Base-by-base conservation (phyloP, 2,797 vertebrate species). In the Microcaecilia unicolor region DNA sequence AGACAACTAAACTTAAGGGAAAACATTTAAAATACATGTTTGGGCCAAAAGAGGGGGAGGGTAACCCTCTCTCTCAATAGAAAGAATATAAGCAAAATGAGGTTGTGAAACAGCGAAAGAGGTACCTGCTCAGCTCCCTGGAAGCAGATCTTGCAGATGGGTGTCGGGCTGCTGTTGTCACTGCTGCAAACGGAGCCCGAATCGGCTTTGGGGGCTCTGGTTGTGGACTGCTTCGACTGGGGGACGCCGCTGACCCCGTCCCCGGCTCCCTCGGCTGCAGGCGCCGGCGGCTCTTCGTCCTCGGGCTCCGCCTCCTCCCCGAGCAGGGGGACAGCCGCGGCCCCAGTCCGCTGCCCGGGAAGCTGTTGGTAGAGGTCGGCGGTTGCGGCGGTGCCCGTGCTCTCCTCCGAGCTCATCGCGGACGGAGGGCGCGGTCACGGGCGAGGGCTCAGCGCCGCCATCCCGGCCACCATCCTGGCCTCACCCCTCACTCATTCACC, bases 61-160 rank as follows among this genome's bases (percentile, higher is more conserved):
- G 12, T 16, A n/a, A n/a, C n/a, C n/a, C n/a, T n/a, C n/a, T n/a
- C n/a, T n/a, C n/a, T n/a, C n/a, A n/a, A n/a, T n/a, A n/a, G n/a
- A n/a, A n/a, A n/a, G n/a, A n/a, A n/a, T n/a, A n/a, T n/a, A n/a
- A n/a, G n/a, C n/a, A n/a, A n/a, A n/a, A n/a, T n/a, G n/a, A n/a
- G n/a, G n/a, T n/a, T n/a, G n/a, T n/a, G n/a, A n/a, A n/a, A n/a
- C n/a, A n/a, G n/a, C n/a, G n/a, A n/a, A n/a, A n/a, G n/a, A n/a
- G n/a, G n/a, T 48, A 81, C 91, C 91, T 93, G 91, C 60, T 95
- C 91, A 3, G 87, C 72, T 48, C 90, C 91, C 42, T 93, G 91
- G 72, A 93, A 93, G 78, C 91, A 95, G 69, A 95, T 95, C 68
- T 92, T 71, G 70, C 91, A 95, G 78, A 89, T 91, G 49, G 91